Evolutionary conservation across 2,888 invertebrate genomes (phyloP).

Genomic region (Lobophora halterata): DNA sequence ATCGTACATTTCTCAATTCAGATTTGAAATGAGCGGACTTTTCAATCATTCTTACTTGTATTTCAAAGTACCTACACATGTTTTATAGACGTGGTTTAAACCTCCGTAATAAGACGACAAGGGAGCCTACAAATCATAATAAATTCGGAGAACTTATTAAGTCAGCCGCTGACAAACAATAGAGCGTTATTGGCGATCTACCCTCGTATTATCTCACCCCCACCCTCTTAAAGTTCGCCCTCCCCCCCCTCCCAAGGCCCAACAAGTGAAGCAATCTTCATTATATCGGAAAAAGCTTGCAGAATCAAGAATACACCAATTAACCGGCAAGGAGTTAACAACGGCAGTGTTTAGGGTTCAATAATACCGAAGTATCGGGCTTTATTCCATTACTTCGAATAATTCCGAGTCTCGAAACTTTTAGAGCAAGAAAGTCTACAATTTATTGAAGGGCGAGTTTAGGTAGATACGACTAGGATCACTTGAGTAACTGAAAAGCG

Average conservation of each 20-base stretch:
- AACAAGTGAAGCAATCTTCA: constrained; percentile 69
- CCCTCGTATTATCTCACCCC: constrained; percentile 68
- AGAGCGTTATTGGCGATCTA: constrained; percentile 76
- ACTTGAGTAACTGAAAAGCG: constrained; percentile 4
- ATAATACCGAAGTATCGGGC: constrained; percentile 31
- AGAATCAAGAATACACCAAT: constrained; percentile 69
- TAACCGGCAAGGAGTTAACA: constrained; percentile 61
- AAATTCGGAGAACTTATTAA: constrained; percentile 78
- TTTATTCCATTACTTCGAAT: constrained; percentile 28
- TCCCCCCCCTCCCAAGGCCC: constrained; percentile 47
- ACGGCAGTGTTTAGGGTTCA: constrained; percentile 39
- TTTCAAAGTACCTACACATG: constrained; percentile 5
- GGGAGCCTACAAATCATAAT: constrained; percentile 76
- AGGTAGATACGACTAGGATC: not conserved
- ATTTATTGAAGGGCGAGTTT: constrained; percentile 10
- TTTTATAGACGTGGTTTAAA: constrained; percentile 53
- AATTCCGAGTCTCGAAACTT: constrained; percentile 18
- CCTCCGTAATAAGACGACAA: constrained; percentile 69
- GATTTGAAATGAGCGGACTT: too few relatives aligned
- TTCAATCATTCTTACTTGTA: too few relatives aligned
- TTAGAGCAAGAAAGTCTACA: constrained; percentile 16
- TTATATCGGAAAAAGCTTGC: constrained; percentile 72
- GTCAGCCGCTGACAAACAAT: constrained; percentile 78
- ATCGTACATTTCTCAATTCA: too few relatives aligned
- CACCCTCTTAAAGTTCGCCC: constrained; percentile 38